These are phyloP conservation scores for Atrina japonica DNA, from an alignment of 2,888 invertebrate genomes.

Conservation along the genomic window DNA sequence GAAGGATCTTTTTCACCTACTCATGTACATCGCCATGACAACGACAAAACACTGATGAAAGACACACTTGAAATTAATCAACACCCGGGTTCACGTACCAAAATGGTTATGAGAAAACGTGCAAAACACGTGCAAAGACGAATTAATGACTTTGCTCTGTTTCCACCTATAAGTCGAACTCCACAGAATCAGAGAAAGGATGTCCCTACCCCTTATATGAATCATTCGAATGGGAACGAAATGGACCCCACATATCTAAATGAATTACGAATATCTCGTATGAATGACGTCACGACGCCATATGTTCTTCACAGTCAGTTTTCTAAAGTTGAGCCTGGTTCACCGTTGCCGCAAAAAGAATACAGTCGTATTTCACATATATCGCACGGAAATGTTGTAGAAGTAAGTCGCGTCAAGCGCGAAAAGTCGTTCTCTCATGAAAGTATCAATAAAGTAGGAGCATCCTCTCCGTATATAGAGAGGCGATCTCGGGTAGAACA, in stretches of 20 bases:
- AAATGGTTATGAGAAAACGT: conserved; percentile 59
- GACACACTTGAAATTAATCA: conserved; percentile 50
- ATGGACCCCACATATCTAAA: conserved; percentile 30
- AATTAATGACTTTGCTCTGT: conserved; percentile 43
- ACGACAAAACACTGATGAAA: conserved; percentile 45
- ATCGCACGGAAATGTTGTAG: conserved; percentile 48
- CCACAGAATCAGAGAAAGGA: conserved; percentile 52
- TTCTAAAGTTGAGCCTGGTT: conserved; percentile 46
- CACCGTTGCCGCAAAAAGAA: conserved; percentile 48
- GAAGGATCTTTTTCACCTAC: conserved; percentile 59
- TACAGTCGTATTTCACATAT: conserved; percentile 48
- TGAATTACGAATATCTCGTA: conserved; percentile 32
- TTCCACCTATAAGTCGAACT: conserved; percentile 58
- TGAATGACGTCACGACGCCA: conserved; percentile 57
- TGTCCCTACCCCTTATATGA: conserved; percentile 55
- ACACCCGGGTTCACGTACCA: conserved; percentile 50
- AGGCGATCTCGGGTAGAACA: conserved; percentile 42
- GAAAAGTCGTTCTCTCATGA: conserved; percentile 51
- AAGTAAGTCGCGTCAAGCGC: conserved; percentile 48
- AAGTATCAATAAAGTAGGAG: conserved; percentile 55
- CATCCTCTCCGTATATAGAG: conserved; percentile 55
- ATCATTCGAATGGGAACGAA: conserved; percentile 21
- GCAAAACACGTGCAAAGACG: conserved; percentile 46
- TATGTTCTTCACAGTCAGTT: conserved; percentile 58
- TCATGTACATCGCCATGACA: conserved; percentile 37